Evolutionary conservation across 2,888 invertebrate species (phyloP), one percentile per base, ranked within the genome.

Genomic region (Carpatolechia fugitivella): DNA sequence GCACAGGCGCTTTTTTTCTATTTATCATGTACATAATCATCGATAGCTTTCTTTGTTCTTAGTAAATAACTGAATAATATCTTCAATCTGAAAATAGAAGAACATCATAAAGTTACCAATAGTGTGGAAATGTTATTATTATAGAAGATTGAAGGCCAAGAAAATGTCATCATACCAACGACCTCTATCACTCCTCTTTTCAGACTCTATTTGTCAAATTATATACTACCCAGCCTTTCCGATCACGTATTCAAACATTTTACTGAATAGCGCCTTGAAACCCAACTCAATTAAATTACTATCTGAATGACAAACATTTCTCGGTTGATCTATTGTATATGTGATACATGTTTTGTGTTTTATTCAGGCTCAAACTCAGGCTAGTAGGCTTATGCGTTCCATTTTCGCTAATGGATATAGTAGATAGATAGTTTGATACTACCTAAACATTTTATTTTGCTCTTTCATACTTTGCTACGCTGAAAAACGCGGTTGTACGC

Each of bases 151-250:
- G 6, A 24, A 24, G 24, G 24, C n/a, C n/a, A n/a, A n/a, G 24
- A 24, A 24, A 7, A 38, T 14, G 8, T 38, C 38, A 14, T 38
- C 16, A 14, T 7, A 1, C 11, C 3, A 16, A 1, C 38, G 14
- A 36, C 50, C 50, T 24, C 38, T 20, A 38, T 50, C 50, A 36
- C 24, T 50, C 50, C 24, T 29, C 38, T 14, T 50, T 3, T 38
- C 50, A 50, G 18, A 31, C 30, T 47, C 49, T 16, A 49, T 49
- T 49, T 49, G 49, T 36, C 24, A 49, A 16, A 49, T 49, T 33
- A 48, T 30, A 33, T 33, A n/a, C 16, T 18, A 30, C 14, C 31
- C 16, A 44, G 10, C n/a, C 8, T 24, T 44, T 44, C 44, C 29
- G 11, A 20, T n/a, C 41, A 24, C 41, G 41, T 41, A 24, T 41